Conservation (phyloP, 1,140 invertebrate species). For the Diachasma alloeum region DNA sequence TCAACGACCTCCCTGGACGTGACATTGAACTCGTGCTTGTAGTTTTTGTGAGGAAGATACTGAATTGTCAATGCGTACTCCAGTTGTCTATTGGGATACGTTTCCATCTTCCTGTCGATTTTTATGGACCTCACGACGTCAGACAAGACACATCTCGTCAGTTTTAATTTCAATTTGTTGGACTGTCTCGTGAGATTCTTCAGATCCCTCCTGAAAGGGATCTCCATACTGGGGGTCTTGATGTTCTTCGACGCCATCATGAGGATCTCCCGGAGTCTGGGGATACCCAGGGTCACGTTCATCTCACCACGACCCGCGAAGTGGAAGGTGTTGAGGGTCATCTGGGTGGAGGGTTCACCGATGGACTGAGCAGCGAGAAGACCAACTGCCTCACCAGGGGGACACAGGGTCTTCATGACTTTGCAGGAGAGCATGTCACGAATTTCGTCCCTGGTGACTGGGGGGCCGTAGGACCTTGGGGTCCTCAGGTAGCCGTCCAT, state of each 20-base stretch:
- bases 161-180: conserved; percentile 73
- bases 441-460: conserved; percentile 65
- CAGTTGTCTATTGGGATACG: conserved; percentile 65
- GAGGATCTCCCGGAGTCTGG: conserved; percentile 93
- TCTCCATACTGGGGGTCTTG: conserved; percentile 96
- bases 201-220: conserved; percentile 75
- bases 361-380: conserved; percentile 94
- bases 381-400: conserved; percentile 96
- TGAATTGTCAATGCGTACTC: conserved; percentile 72
- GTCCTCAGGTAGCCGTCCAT: conserved; percentile 72
- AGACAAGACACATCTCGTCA: conserved; percentile 80
- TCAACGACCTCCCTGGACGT: conserved; percentile 76
- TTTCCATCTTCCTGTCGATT: conserved; percentile 71
- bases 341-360: conserved; percentile 99
- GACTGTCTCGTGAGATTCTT: conserved; percentile 69
- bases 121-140: conserved; percentile 82
- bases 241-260: conserved; percentile 94
- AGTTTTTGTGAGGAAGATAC: conserved; percentile 77
- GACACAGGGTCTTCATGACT: conserved; percentile 77
- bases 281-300: conserved; percentile 99
- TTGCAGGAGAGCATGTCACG: conserved; percentile 80
- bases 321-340: conserved; percentile 99
- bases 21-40: conserved; percentile 75
- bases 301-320: conserved; percentile 99
- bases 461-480: conserved; percentile 19